A percentile compares a stretch with the other conserved stretches of the same genome.
Evolutionary conservation across 92 coral and sea anemone genomes (phyloP).

Genomic region (Montipora capitata): DNA sequence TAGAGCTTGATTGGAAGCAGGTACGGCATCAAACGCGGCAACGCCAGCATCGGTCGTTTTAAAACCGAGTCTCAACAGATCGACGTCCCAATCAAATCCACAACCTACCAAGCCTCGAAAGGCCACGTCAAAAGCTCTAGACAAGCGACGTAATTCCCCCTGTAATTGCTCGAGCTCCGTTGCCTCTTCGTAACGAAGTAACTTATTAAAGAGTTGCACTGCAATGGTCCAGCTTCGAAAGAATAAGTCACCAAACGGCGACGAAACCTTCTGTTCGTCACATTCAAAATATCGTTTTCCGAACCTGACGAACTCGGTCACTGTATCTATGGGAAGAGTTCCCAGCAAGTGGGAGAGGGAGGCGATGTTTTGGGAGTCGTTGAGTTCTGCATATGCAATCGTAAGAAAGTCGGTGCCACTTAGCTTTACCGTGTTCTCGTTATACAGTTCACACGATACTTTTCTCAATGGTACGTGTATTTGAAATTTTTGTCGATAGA

Average conservation of each 20-base stretch:
- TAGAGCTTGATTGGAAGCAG: neutral
- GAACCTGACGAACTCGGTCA: neutral
- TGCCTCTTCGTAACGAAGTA: neutral
- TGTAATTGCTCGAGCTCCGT: neutral
- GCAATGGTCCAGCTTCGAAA: conserved; percentile 4
- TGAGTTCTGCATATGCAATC: conserved; percentile 22
- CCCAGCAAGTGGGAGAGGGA: neutral
- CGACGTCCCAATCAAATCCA: neutral
- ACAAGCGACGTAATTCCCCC: neutral
- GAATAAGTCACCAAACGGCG: conserved; percentile 2
- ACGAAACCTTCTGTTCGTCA: neutral
- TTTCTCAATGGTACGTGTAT: neutral
- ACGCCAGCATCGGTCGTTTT: too few relatives aligned
- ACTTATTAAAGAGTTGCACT: neutral
- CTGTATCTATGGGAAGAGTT: neutral
- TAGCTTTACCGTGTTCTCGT: neutral
- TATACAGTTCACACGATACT: neutral
- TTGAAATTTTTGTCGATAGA: neutral
- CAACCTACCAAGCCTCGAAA: neutral
- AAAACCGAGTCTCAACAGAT: neutral
- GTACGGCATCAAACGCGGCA: neutral
- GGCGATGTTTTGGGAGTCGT: neutral
- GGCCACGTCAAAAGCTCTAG: neutral
- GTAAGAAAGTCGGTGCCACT: neutral
- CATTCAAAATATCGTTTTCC: neutral